Base-by-base conservation (phyloP, 2,113 vertebrate genomes). In the Pelecanoides urinatrix region DNA sequence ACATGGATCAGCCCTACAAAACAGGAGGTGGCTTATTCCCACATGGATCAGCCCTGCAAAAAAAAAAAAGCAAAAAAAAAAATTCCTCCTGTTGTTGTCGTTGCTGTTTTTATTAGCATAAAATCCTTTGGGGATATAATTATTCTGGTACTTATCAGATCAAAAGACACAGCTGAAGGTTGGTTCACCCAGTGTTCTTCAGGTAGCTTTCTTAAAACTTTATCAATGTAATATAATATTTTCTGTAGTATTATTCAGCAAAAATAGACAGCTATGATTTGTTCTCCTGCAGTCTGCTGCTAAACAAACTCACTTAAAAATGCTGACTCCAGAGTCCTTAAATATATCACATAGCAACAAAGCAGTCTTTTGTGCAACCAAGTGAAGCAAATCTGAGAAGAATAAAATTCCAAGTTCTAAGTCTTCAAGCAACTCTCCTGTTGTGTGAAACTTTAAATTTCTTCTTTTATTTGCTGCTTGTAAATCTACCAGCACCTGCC, bases 171-270 rank as follows among this genome's bases (percentile, higher is more conserved):
- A 73, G 59, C 8, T 72, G n/a, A 93, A 78, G 36, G 27, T 47
- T 91, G 34, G 32, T 44, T 72, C 29, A 56, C 27, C 12, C 9
- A 11, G 27, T 40, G 12, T 59, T 82, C 50, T 78, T 75, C 61
- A 92, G 55, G 58, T 47, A 78, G 52, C 47, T 84, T 96, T 94
- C 88, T 95, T 81, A 94, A 94, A 96, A 87, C 63, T 95, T 90
- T 38, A 40, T 61, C 88, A 83, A 90, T 66, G 27, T 26, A 90
- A 59, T 49, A 47, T 50, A 89, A 50, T 47, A 14, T 87, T 87
- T 89, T 92, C 44, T 83, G 27, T 80, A 47, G 52, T 44, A n/a
- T 71, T 75, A 71, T 72, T 50, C 53, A 72, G 53, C 49, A 91
- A 82, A 82, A 92, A 2, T 10, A 85, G 78, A 58, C 50, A 80